Conservation (phyloP, 2,888 invertebrate genomes). For the Cantharis rufa region DNA sequence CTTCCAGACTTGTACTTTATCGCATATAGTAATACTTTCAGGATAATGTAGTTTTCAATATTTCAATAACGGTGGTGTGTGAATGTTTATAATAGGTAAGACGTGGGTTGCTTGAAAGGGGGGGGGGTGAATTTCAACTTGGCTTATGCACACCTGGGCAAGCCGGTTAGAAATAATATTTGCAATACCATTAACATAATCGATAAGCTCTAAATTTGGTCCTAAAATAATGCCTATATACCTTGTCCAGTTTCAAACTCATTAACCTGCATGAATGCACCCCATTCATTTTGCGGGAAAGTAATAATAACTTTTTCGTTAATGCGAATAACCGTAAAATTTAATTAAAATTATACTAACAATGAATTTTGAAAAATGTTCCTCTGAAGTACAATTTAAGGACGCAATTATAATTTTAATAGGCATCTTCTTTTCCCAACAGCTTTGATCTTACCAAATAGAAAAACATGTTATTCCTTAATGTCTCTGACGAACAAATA, state of each 20-base stretch:
- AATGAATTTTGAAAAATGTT: neutral
- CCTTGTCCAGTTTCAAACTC: neutral
- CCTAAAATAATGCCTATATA: neutral
- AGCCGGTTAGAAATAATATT: neutral
- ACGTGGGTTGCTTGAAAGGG: neutral
- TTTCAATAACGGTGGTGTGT: neutral
- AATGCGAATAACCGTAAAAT: neutral
- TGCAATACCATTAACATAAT: neutral
- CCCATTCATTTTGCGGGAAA: neutral
- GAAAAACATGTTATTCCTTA: neutral
- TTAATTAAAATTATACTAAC: neutral
- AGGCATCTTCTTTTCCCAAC: neutral
- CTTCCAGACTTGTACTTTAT: neutral
- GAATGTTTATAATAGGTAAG: neutral
- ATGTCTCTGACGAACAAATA: neutral
- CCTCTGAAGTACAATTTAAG: neutral
- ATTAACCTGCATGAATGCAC: neutral
- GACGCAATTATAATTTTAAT: neutral
- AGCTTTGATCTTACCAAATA: neutral
- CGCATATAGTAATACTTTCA: neutral
- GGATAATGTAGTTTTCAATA: neutral
- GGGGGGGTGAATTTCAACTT: neutral
- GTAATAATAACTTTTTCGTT: too few relatives aligned
- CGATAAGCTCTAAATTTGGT: neutral
- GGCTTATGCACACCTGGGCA: neutral